Evolutionary conservation across 2,113 vertebrate genomes (phyloP).

Genomic region (Sphaerodactylus townsendi): DNA sequence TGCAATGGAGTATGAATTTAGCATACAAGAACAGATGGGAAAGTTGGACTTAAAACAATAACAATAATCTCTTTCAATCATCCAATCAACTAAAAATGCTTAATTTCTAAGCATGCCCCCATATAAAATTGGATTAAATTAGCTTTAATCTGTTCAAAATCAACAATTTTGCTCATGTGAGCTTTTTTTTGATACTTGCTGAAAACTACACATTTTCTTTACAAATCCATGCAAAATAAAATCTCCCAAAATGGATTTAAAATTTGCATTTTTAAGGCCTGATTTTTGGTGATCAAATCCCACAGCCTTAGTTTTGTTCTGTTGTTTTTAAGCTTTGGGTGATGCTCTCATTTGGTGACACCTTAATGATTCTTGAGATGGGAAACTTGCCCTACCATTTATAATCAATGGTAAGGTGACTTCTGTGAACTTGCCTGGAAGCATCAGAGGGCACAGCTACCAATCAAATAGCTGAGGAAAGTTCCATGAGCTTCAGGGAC

Average conservation of each 20-base stretch:
- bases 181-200: background rate
- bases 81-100: constrained; percentile 15
- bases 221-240: background rate
- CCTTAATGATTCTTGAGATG: background rate
- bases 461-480: background rate
- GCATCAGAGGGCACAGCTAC: background rate
- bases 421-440: background rate
- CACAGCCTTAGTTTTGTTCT: background rate
- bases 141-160: constrained; percentile 1
- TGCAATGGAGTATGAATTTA: constrained; percentile 14
- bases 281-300: background rate
- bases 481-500: background rate
- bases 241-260: background rate
- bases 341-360: background rate
- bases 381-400: background rate
- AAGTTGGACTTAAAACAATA: constrained; percentile 4
- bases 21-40: constrained; percentile 13
- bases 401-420: background rate
- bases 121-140: background rate
- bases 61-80: constrained; percentile 16
- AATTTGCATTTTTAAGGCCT: background rate
- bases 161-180: background rate
- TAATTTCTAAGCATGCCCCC: background rate
- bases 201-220: background rate
- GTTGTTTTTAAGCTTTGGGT: background rate